A percentile compares a stretch with the other conserved stretches of the same genome.
phyloP scores from a whole-genome alignment of 1,140 invertebrate species.

The Popillia japonica region DNA sequence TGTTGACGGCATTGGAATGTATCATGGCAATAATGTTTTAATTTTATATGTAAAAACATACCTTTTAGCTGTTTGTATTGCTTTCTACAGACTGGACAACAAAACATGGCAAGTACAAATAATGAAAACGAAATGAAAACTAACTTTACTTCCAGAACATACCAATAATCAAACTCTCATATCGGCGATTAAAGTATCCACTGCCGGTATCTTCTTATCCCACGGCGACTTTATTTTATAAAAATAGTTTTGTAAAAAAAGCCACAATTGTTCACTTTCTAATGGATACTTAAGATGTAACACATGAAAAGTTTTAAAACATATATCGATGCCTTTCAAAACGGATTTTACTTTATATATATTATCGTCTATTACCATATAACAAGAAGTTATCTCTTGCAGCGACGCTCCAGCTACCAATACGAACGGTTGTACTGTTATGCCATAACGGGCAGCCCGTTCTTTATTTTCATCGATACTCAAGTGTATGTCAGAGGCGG shows the following conservation, averaged over 20 bases:
- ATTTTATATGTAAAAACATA: too few species aligned
- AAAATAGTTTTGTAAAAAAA: constrained; percentile 37
- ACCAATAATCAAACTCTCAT: too few species aligned
- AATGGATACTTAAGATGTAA: constrained; percentile 27
- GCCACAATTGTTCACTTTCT: constrained; percentile 36
- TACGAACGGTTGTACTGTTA: constrained; percentile 41
- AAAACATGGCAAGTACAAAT: too few species aligned
- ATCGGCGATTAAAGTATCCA: too few species aligned
- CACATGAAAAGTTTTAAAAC: constrained; percentile 41
- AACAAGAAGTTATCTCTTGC: neutral
- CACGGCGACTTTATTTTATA: constrained; percentile 26
- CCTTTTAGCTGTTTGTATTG: too few species aligned
- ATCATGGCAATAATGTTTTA: too few species aligned
- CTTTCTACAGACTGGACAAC: too few species aligned
- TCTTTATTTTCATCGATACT: constrained; percentile 36
- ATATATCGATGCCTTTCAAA: constrained; percentile 37
- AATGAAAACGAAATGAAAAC: too few species aligned
- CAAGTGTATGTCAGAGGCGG: constrained; percentile 18
- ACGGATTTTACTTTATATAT: constrained; percentile 2
- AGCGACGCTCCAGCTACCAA: constrained; percentile 31
- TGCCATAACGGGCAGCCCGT: neutral
- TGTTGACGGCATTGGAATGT: too few species aligned
- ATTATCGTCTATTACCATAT: constrained; percentile 38
- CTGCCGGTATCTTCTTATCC: constrained; percentile 4
- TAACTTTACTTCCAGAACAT: too few species aligned